A percentile compares a stretch with the other conserved stretches of the same genome.
Evolutionary conservation across 1,140 invertebrate species (phyloP).

Genomic region (Brachionus plicatilis): DNA sequence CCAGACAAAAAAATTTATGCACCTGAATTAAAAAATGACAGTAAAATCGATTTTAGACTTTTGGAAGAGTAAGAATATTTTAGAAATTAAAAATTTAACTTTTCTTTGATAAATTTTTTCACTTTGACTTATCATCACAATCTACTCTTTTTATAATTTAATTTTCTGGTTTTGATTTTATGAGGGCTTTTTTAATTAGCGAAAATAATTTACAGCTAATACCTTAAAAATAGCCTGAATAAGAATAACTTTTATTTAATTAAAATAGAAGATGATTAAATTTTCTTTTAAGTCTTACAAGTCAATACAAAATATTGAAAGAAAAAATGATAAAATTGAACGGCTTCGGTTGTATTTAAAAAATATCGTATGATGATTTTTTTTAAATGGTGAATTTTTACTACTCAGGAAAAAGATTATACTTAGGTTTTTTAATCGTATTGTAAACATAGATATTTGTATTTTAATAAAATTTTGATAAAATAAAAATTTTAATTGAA

Average conservation of each 20-base stretch:
- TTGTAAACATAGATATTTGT: no score
- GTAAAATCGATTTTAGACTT: neutral
- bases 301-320: neutral
- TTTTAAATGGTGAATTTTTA: neutral
- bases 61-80: neutral
- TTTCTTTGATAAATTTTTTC: neutral
- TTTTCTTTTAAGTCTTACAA: neutral
- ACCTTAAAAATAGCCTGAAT: neutral
- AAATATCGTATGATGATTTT: neutral
- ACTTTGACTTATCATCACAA: neutral
- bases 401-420: neutral
- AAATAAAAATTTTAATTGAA: no score
- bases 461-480: no score
- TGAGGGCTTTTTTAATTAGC: neutral
- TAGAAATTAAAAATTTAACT: neutral
- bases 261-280: neutral
- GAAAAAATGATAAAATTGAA: neutral
- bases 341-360: neutral
- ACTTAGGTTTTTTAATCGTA: no score
- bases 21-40: neutral
- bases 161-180: neutral
- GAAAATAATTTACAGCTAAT: neutral
- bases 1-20: neutral
- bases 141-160: no score
- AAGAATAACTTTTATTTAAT: neutral